Evolutionary conservation across 1,140 invertebrate genomes (phyloP).

Genomic region (Pseudomyrmex concolor): DNA sequence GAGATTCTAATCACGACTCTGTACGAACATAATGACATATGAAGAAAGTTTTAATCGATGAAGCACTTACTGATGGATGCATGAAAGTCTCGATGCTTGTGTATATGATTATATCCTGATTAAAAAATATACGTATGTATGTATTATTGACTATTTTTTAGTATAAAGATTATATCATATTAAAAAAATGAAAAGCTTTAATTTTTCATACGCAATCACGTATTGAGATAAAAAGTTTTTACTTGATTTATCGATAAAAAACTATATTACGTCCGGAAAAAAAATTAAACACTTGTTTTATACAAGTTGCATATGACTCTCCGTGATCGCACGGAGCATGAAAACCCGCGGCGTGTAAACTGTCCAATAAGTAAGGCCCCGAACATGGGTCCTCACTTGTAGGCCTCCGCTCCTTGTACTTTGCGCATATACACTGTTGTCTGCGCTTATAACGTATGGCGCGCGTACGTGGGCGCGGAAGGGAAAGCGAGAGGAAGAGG

Average conservation of each 20-base stretch:
- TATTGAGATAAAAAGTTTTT: constrained; percentile 1
- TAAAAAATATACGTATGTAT: too few relatives aligned
- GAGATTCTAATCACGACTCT: constrained; percentile 29
- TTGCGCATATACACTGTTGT: constrained; percentile 64
- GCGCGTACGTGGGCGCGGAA: constrained; percentile 42
- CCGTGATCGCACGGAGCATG: constrained; percentile 51
- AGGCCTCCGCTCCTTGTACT: constrained; percentile 78
- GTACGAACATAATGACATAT: constrained; percentile 22
- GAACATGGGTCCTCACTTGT: constrained; percentile 75
- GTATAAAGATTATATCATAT: background rate
- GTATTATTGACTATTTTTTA: background rate
- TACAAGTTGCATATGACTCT: constrained; percentile 33
- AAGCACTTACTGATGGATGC: background rate
- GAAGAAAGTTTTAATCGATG: constrained; percentile 7
- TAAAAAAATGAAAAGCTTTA: too few relatives aligned
- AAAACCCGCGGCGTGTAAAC: constrained; percentile 80
- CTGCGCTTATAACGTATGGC: constrained; percentile 73
- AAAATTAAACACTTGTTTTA: background rate
- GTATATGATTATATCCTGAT: background rate
- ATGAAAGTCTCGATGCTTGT: background rate
- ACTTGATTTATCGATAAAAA: background rate
- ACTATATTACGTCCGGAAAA: background rate
- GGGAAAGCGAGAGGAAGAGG: constrained; percentile 9
- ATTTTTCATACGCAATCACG: background rate
- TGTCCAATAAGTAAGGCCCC: constrained; percentile 83